Evolutionary conservation across 2,888 invertebrate species (phyloP).

Genomic region (Amblyjoppa proteus): DNA sequence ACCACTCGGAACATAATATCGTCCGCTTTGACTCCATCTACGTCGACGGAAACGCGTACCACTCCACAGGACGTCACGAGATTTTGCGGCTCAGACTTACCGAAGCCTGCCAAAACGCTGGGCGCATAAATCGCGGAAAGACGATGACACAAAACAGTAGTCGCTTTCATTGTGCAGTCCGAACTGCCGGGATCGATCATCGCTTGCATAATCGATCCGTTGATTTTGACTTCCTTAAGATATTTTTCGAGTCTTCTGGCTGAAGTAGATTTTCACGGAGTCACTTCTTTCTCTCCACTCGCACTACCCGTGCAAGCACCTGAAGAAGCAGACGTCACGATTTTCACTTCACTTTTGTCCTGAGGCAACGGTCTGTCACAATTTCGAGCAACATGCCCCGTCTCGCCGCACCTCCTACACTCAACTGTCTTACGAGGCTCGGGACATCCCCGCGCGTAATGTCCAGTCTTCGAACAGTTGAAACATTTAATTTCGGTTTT

Average conservation of each 20-base stretch:
- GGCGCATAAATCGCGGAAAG: slow-evolving; percentile 10
- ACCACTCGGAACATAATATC: slow-evolving; percentile 67
- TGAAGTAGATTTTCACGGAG: not conserved
- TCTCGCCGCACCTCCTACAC: slow-evolving; percentile 25
- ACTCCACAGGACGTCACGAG: slow-evolving; percentile 46
- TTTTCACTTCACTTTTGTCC: slow-evolving; percentile 8
- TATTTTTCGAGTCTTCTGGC: slow-evolving; percentile 48
- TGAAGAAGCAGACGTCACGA: slow-evolving; percentile 7
- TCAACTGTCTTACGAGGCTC: not conserved
- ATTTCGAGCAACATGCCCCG: slow-evolving; percentile 41
- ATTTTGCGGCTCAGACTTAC: slow-evolving; percentile 1
- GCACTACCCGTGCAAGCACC: not conserved
- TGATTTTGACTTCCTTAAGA: slow-evolving; percentile 42
- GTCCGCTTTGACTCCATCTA: slow-evolving; percentile 62
- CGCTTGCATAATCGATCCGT: slow-evolving; percentile 28
- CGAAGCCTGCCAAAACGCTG: slow-evolving; percentile 49
- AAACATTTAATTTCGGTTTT: slow-evolving; percentile 6
- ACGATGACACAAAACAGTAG: slow-evolving; percentile 16
- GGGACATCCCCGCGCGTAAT: slow-evolving; percentile 40
- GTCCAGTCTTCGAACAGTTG: slow-evolving; percentile 36
- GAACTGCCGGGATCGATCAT: slow-evolving; percentile 37
- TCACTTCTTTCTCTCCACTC: not conserved
- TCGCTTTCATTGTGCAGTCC: slow-evolving; percentile 50
- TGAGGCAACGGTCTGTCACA: slow-evolving; percentile 37
- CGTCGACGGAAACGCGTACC: slow-evolving; percentile 41